Conservation (phyloP, 2,113 vertebrate genomes). For the Willisornis vidua region DNA sequence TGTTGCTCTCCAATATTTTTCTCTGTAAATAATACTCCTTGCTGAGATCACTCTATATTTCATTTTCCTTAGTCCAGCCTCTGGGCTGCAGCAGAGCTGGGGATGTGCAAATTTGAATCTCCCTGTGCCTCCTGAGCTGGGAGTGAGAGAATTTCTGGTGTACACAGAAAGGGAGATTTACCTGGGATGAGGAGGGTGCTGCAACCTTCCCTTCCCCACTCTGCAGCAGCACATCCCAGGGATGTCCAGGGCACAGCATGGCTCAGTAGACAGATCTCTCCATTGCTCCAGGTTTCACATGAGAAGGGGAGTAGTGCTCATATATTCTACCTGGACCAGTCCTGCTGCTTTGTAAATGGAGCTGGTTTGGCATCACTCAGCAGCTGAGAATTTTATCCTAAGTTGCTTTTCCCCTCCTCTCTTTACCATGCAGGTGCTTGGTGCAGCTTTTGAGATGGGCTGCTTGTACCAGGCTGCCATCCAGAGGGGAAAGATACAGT, state of each 20-base stretch:
- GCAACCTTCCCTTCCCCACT: neutral
- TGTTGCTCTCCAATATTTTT: neutral
- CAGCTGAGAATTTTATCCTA: neutral
- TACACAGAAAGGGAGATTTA: neutral
- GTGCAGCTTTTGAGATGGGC: conserved; percentile 1
- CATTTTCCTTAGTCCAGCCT: neutral
- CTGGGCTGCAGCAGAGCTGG: neutral
- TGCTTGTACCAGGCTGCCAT: conserved; percentile 66
- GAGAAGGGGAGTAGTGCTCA: neutral
- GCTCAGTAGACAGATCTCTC: neutral
- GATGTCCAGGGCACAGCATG: neutral
- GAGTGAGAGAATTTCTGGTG: neutral
- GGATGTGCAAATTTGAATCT: too few relatives aligned
- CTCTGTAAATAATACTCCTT: neutral
- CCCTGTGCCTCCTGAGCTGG: neutral
- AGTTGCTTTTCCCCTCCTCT: neutral
- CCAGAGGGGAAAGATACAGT: conserved; percentile 32
- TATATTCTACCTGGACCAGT: neutral
- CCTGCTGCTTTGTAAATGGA: neutral
- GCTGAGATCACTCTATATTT: neutral
- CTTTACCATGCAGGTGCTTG: neutral
- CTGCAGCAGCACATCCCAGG: neutral
- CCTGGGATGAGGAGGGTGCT: neutral
- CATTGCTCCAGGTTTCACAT: neutral
- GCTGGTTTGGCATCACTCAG: conserved; percentile 7